These are phyloP conservation scores for Hyposoter dolosus DNA, from an alignment of 2,888 invertebrate genomes.

Conservation along the genomic window DNA sequence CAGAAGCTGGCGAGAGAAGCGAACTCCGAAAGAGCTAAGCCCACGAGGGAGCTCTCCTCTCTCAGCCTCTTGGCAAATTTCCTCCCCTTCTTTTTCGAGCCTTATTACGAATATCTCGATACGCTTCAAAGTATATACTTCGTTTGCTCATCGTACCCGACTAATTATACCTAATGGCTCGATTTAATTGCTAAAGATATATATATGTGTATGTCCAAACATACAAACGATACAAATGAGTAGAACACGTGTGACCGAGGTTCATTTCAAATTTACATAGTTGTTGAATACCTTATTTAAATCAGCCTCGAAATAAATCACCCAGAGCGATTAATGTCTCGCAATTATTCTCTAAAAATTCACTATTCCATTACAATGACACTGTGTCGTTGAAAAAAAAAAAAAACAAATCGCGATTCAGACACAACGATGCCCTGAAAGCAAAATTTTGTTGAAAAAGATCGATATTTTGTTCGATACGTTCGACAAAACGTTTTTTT, in stretches of 20 bases:
- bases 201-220: background rate
- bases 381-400: background rate
- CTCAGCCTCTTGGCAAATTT: constrained; percentile 60
- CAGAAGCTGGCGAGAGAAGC: constrained; percentile 58
- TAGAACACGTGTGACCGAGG: constrained; percentile 6
- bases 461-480: no score
- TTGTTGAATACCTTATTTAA: constrained; percentile 6
- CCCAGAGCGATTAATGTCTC: constrained; percentile 2
- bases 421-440: background rate
- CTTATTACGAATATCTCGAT: constrained; percentile 42
- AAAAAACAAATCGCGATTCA: background rate
- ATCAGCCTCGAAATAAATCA: constrained; percentile 19
- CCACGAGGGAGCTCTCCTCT: constrained; percentile 34
- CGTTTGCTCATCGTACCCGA: constrained; percentile 38
- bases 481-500: no score
- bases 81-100: constrained; percentile 45
- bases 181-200: constrained; percentile 37
- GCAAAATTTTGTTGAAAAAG: no score
- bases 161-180: constrained; percentile 40
- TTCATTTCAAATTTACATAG: constrained; percentile 13
- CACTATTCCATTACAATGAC: background rate
- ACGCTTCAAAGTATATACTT: background rate
- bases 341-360: constrained; percentile 31
- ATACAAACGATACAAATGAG: background rate
- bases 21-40: constrained; percentile 10